Base-by-base conservation (phyloP, 2,888 invertebrate genomes). In the Scrobipalpa costella region DNA sequence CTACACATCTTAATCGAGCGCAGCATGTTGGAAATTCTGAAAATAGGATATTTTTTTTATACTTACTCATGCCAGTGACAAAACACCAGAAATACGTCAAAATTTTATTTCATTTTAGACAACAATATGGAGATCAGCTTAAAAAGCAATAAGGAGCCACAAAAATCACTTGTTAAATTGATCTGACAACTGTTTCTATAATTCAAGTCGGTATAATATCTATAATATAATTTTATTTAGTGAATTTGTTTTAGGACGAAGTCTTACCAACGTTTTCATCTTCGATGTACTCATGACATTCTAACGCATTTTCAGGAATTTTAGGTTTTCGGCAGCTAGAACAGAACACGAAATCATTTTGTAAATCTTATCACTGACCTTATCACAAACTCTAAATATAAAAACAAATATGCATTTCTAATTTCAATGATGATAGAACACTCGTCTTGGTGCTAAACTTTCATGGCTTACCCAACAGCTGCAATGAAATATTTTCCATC, bases 401-500 rank as follows among this genome's bases (percentile, higher is more conserved):
- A n/a, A n/a, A n/a, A n/a, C n/a, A n/a, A n/a, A n/a, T n/a, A n/a
- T n/a, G n/a, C n/a, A n/a, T n/a, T n/a, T n/a, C n/a, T n/a, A n/a
- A n/a, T n/a, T n/a, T n/a, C n/a, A n/a, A 34, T 40, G 11, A 40
- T 40, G 2, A 7, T 47, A 15, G 2, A 47, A 15, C 2, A 11
- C 21, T 21, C 19, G 9, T 19, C 8, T 49, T 21, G 11, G 8
- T 15, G 3, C 17, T 49, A 49, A 7, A 7, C 19, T 17, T 49
- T 17, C 8, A 21, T 11, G 19, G 7, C 72, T 77, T 76, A 90
- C 90, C 91, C 90, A 61, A 91, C 91, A 66, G 91, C 91, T 44
- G 91, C 91, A 27, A 91, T 90, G 64, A 91, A 91, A 65, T 90
- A 91, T 74, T 91, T 91, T 57, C 90, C 91, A 69, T 91, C 91